Evolutionary conservation across 2,797 vertebrate genomes (phyloP).

Genomic region (Halcyon chelicuti): DNA sequence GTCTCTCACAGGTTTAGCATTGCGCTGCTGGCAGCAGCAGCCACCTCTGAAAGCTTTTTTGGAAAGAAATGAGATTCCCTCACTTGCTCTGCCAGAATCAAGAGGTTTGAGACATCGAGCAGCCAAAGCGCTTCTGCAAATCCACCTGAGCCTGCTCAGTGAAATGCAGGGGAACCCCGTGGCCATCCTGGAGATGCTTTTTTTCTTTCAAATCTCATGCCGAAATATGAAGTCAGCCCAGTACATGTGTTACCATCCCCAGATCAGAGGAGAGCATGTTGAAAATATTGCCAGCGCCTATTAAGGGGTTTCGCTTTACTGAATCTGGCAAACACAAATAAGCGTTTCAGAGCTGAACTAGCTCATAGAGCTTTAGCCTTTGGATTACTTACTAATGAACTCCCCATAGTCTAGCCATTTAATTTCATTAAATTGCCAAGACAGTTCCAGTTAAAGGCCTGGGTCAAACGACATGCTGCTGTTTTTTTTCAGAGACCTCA

Average conservation of each 20-base stretch:
- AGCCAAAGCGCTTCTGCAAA: not conserved
- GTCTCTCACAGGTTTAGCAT: not conserved
- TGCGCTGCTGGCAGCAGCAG: slow-evolving; percentile 2
- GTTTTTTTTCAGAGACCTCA: slow-evolving; percentile 32
- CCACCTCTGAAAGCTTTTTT: not conserved
- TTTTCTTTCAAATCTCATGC: not conserved
- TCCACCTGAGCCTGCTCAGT: not conserved
- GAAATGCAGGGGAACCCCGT: not conserved
- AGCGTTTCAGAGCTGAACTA: slow-evolving; percentile 8
- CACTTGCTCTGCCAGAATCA: not conserved
- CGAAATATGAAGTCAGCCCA: not conserved
- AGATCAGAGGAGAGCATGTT: not conserved
- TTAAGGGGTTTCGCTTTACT: slow-evolving; percentile 54
- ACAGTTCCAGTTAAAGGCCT: slow-evolving; percentile 49
- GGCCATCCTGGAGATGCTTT: not conserved
- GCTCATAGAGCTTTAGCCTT: slow-evolving; percentile 45
- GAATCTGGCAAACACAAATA: slow-evolving; percentile 50
- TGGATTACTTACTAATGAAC: slow-evolving; percentile 65
- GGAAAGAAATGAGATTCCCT: not conserved
- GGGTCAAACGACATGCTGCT: slow-evolving; percentile 28
- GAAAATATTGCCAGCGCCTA: not conserved
- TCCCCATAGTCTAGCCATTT: slow-evolving; percentile 49
- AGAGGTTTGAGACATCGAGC: not conserved
- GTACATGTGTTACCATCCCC: not conserved
- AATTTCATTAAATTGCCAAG: slow-evolving; percentile 58